Base-by-base conservation (phyloP, 2,113 vertebrate species). In the Thinocorus orbignyianus region DNA sequence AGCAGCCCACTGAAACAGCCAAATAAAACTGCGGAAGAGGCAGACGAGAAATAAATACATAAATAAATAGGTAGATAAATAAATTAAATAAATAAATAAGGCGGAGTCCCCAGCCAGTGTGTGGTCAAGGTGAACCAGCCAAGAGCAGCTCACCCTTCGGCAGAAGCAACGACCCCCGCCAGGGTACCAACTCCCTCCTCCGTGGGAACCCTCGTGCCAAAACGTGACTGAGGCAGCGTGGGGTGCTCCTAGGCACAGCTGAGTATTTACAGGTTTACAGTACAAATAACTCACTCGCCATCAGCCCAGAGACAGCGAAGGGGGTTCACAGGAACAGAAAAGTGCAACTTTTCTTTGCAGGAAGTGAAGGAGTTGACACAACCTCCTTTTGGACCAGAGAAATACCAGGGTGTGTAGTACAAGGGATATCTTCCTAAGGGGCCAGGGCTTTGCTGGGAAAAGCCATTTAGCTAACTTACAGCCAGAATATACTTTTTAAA, bases 221-320 rank as follows among this genome's bases (percentile, higher is more conserved):
- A 81, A 74, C 70, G 54, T 91, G 86, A 37, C 62, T 85, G 97
- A 96, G 96, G 93, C 86, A 73, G 86, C 17, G 83, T 62, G 91
- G 92, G 96, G 88, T 30, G 92, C 88, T 95, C 95, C 41, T 17
- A 96, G 96, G 96, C 95, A 96, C 98, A 97, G 97, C 93, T 97
- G 97, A 97, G 0, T 96, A 97, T 98, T 96, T 97, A 98, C 97
- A 97, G 11, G 95, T 91, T 93, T 96, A 96, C 95, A 95, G 95
- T 92, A 97, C 96, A 83, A 90, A 88, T 30, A 82, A 85, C 87
- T 92, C 91, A 90, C 81, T 79, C 3, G 0, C n/a, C n/a, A n/a
- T 90, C 89, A 90, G 88, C 86, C 88, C 93, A 94, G 90, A 93
- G 62, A 92, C 82, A 92, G 85, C 88, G 1, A 44, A 8, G 22